Evolutionary conservation across 2,113 vertebrate genomes (phyloP).

Genomic region (Cephalopholis sonnerati): DNA sequence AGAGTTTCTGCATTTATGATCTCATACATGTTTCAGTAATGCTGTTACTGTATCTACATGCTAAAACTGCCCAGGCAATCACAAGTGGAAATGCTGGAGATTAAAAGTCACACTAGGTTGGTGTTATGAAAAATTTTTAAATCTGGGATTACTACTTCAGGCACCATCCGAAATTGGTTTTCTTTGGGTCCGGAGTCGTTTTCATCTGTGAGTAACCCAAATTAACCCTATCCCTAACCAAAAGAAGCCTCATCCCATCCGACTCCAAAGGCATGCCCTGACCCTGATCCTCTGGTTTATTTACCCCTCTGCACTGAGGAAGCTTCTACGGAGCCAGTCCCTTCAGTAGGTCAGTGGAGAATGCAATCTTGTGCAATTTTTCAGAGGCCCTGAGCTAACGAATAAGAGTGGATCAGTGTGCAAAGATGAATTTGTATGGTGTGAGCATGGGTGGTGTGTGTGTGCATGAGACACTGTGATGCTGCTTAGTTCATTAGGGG

Average conservation of each 20-base stretch:
- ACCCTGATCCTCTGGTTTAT: slow-evolving; percentile 55
- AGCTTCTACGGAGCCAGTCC: slow-evolving; percentile 38
- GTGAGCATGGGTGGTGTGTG: slow-evolving; percentile 1
- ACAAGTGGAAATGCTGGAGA: slow-evolving; percentile 31
- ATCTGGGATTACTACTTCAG: slow-evolving; percentile 65
- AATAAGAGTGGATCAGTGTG: slow-evolving; percentile 37
- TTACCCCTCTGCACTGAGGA: slow-evolving; percentile 16
- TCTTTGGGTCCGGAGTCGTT: slow-evolving; percentile 56
- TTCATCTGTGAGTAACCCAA: slow-evolving; percentile 64
- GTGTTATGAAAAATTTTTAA: slow-evolving; percentile 50
- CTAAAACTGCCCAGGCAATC: slow-evolving; percentile 40
- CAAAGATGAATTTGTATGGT: slow-evolving; percentile 37
- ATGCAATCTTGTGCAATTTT: slow-evolving; percentile 46
- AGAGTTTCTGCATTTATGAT: not conserved
- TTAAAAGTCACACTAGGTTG: slow-evolving; percentile 35
- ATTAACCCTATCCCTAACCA: slow-evolving; percentile 64
- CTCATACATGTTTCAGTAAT: not conserved
- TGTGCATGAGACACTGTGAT: slow-evolving; percentile 14
- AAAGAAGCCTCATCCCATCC: slow-evolving; percentile 31
- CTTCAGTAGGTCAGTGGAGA: slow-evolving; percentile 40
- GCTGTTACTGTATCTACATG: not conserved
- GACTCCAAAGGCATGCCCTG: slow-evolving; percentile 36
- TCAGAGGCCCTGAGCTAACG: slow-evolving; percentile 51
- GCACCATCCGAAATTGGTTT: slow-evolving; percentile 58
- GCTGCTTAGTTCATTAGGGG: slow-evolving; percentile 53